Base-by-base conservation (phyloP, 2,113 vertebrate genomes). In the Mesocricetus auratus region DNA sequence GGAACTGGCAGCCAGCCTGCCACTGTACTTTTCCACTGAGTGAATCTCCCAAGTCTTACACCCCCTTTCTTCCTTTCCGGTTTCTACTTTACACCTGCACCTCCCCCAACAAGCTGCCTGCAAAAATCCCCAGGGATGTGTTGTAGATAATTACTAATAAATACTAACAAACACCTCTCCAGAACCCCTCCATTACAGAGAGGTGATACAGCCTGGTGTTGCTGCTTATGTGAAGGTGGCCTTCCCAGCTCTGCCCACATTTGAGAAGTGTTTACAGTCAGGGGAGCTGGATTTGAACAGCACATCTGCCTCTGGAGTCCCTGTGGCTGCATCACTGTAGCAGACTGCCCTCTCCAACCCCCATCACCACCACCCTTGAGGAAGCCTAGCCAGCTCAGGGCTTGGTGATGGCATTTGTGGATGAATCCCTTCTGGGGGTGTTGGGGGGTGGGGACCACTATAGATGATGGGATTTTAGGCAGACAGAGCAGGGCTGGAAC, bases 251-350 rank as follows among this genome's bases (percentile, higher is more conserved):
- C 68, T 42, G 39, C 79, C 86, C 62, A 82, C 7, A 97, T 97
- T 82, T 92, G 73, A 79, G 92, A 91, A 95, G 33, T 95, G 79
- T 95, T 97, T 96, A 88, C 56, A 94, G 13, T 88, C 97, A 86
- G 85, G 95, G 75, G 77, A 94, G 85, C 45, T 69, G 58, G 39
- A 91, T 62, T 97, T 45, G 58, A 22, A 90, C 85, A 78, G 92
- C 92, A 96, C 88, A 97, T 94, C 96, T 98, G 94, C 92, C 89
- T 88, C 82, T 88, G 13, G 62, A 89, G 50, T 26, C 68, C 58
- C n/a, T 11, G 0, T 56, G 96, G 62, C 97, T 96, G 89, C 85
- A 82, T 6, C 73, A 26, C 29, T 4, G 11, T 78, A 94, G 91
- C 11, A 71, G 79, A n/a, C 13, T 42, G 62, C 26, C 66, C 64